Conservation (phyloP, 2,113 vertebrate species). For the Ammospiza nelsoni region DNA sequence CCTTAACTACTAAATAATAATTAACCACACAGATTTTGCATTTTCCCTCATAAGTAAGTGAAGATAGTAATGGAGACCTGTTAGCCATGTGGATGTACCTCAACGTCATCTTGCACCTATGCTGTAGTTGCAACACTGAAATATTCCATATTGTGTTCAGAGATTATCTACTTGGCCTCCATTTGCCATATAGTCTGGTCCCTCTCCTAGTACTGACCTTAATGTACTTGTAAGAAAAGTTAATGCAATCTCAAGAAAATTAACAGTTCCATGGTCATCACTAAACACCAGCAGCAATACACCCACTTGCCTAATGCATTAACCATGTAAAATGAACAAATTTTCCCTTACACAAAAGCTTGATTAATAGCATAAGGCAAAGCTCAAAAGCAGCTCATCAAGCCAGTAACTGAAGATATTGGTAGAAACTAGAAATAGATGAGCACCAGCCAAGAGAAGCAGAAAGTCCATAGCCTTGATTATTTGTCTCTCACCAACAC, state of each 20-base stretch:
- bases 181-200: background rate
- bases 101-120: background rate
- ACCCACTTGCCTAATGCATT: background rate
- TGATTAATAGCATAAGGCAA: background rate
- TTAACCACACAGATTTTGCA: background rate
- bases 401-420: background rate
- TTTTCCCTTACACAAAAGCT: background rate
- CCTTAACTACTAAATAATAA: background rate
- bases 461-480: background rate
- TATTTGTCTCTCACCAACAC: background rate
- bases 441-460: background rate
- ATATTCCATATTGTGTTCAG: background rate
- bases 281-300: background rate
- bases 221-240: no score
- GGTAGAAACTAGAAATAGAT: background rate
- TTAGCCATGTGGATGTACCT: background rate
- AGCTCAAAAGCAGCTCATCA: background rate
- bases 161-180: background rate
- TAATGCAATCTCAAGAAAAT: background rate
- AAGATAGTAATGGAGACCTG: background rate
- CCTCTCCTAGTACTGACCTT: background rate
- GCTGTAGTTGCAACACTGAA: background rate
- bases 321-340: background rate
- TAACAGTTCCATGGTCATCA: background rate
- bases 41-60: background rate